Base-by-base conservation (phyloP, 2,888 invertebrate species). In the Merodon equestris region DNA sequence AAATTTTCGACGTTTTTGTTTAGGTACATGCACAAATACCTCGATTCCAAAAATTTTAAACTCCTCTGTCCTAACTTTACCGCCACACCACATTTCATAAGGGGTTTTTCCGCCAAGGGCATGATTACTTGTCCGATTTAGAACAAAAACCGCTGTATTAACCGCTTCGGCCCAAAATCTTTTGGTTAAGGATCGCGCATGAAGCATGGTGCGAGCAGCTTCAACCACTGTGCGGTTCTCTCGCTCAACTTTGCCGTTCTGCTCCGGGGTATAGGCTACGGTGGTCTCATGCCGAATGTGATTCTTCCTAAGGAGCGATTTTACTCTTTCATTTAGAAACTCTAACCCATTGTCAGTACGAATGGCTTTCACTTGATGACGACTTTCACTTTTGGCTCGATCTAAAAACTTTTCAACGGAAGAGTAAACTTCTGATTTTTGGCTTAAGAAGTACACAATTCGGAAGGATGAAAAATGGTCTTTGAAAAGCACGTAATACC, bases 161-260 rank as follows among this genome's bases (percentile, higher is more conserved):
- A 86, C 84, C 0, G 87, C 87, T 82, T 88, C 87, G 10, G 86
- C 86, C 87, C 87, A 88, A 9, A 86, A 77, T 15, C 79, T 77
- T 34, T 79, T 77, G 3, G 54, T 15, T 3, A 85, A 27, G 0
- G 82, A 83, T 60, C 45, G 64, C 9, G 72, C 38, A 67, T 53
- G 27, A 9, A 82, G n/a, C 75, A 79, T 79, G 9, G 81, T 73
- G 48, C 83, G 53, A 13, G 81, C 74, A 4, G 72, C 50, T 10
- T 82, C 77, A 3, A 72, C 71, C 4, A 81, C 44, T n/a, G 81
- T 81, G 27, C 82, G 58, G 40, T 72, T 82, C 3, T 73, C 82
- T 15, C 74, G 63, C 53, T 82, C 81, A 38, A 57, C 63, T 0
- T 7, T 27, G 13, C 1, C 82, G 74, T 40, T 81, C 81, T 60